Evolutionary conservation across 2,888 invertebrate species (phyloP), one percentile per base, ranked within the genome.

Genomic region (Ormyrus labotus): DNA sequence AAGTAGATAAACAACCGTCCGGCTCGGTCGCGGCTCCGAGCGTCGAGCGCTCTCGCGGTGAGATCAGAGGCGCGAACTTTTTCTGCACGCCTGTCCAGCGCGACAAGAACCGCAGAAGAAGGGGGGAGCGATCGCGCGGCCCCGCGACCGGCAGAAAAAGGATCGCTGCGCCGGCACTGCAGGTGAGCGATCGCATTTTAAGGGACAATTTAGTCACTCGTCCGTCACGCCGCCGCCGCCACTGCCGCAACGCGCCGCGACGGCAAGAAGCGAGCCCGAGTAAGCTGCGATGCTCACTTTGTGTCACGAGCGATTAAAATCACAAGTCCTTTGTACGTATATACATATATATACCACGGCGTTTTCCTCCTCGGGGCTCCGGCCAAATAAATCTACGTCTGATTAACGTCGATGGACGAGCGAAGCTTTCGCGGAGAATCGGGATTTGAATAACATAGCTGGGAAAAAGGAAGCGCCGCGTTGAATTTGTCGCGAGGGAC

Each of bases 1-100:
- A 90, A 89, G 89, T 88, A 88, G 88, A 89, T 88, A 87, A 89
- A 89, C 87, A 89, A 88, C 86, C 85, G 84, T 80, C 84, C 34
- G 34, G 34, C 84, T 84, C 83, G 34, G 65, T 53, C 50, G 70
- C 19, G 19, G 73, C 83, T 83, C 85, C 13, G 19, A 19, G 19
- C 19, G 19, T 19, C 19, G 19, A 19, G 19, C 19, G 80, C 83
- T 84, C 65, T 68, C 82, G 85, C 89, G 89, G 89, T 88, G 84
- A 89, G 89, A 89, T 89, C 89, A 89, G 83, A 89, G 86, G 82
- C 86, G 83, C 85, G 84, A 85, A 83, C 71, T 88, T 88, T 87
- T 88, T 88, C 85, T 84, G 69, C 69, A 58, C 57, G 63, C 47
- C 70, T 34, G 34, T 34, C 34, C 34, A 4, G 2, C 34, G 34